Evolutionary conservation across 1,140 invertebrate species (phyloP).

Genomic region (Leptonema lineaticorne): DNA sequence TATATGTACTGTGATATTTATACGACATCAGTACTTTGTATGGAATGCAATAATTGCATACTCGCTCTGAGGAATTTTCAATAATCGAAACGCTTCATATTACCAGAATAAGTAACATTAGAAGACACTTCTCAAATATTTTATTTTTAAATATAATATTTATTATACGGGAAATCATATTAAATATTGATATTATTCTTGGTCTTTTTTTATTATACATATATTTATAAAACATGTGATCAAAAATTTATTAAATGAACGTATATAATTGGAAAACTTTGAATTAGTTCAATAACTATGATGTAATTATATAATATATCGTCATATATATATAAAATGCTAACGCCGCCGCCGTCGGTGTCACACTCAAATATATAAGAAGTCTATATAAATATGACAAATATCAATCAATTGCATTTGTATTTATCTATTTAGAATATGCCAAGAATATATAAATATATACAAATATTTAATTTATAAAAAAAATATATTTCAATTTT

Average conservation of each 20-base stretch:
- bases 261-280: no score
- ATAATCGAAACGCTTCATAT: background rate
- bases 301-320: no score
- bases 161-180: background rate
- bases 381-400: no score
- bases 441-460: no score
- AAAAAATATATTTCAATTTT: no score
- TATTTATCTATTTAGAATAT: background rate
- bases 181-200: background rate
- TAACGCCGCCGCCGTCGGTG: no score
- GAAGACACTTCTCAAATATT: background rate
- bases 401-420: background rate
- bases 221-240: no score
- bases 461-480: no score
- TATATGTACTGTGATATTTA: background rate
- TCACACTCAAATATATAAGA: no score
- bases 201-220: background rate
- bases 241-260: no score
- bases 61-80: slow-evolving; percentile 32
- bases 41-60: slow-evolving; percentile 36
- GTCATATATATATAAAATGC: no score
- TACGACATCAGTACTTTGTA: background rate
- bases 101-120: background rate
- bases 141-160: slow-evolving; percentile 5
- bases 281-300: no score